Conservation (phyloP, 2,797 vertebrate species). For the Gouania willdenowi region DNA sequence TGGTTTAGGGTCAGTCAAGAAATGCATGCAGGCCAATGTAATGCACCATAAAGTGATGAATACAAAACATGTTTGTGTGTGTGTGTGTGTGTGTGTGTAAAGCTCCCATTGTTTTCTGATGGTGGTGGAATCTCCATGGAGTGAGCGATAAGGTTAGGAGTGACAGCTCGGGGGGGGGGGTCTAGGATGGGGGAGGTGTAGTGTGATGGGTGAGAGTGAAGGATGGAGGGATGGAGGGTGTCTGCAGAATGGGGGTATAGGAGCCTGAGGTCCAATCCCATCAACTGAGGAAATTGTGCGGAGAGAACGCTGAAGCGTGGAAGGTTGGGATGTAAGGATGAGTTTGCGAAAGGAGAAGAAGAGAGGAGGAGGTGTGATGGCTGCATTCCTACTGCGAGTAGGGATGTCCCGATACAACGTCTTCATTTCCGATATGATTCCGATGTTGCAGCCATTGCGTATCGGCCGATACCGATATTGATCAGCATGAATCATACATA, state of each 20-base stretch:
- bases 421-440: too few species aligned
- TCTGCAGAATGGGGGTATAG: slow-evolving; percentile 49
- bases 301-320: slow-evolving; percentile 51
- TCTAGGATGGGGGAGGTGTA: too few species aligned
- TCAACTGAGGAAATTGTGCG: slow-evolving; percentile 71
- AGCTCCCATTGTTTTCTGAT: slow-evolving; percentile 42
- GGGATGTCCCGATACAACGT: too few species aligned
- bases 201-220: slow-evolving; percentile 29
- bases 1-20: too few species aligned
- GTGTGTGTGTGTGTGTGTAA: background rate
- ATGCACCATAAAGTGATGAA: too few species aligned
- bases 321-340: slow-evolving; percentile 38
- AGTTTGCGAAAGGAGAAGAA: slow-evolving; percentile 38
- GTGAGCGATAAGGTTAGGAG: slow-evolving; percentile 61
- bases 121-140: slow-evolving; percentile 36
- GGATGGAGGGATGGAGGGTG: slow-evolving; percentile 34
- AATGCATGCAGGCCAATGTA: too few species aligned
- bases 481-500: too few species aligned
- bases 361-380: slow-evolving; percentile 24
- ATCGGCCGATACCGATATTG: too few species aligned
- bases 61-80: too few species aligned
- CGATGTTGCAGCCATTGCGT: too few species aligned
- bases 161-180: slow-evolving; percentile 47
- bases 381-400: slow-evolving; percentile 18
- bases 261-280: slow-evolving; percentile 68